phyloP scores from a whole-genome alignment of 2,113 vertebrate species.

The Sebastes fasciatus region DNA sequence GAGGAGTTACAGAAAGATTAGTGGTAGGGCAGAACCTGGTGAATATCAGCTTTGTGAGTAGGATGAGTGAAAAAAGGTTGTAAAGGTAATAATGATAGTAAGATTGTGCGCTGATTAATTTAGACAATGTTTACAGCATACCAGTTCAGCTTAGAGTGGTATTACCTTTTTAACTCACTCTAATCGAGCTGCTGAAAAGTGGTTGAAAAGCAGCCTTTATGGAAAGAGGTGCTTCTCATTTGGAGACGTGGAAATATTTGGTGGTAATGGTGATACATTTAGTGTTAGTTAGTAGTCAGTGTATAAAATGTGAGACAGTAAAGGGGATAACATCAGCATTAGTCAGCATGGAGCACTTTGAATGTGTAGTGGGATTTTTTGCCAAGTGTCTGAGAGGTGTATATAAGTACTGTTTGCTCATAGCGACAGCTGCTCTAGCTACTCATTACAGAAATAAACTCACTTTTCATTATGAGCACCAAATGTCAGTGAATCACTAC shows the following conservation, averaged over 20 bases:
- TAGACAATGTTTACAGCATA: not conserved
- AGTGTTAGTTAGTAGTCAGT: not conserved
- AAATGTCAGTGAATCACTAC: constrained; percentile 26
- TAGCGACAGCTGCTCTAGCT: constrained; percentile 8
- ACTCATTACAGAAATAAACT: constrained; percentile 16
- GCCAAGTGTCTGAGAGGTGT: not conserved
- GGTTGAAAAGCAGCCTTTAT: not conserved
- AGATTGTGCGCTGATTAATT: too few species aligned
- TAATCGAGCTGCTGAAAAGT: not conserved
- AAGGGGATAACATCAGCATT: not conserved
- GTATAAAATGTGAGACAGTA: not conserved
- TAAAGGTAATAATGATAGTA: too few species aligned
- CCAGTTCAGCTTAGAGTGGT: not conserved
- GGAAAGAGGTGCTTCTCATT: too few species aligned
- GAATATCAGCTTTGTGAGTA: too few species aligned
- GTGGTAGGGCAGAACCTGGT: too few species aligned
- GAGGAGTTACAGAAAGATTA: too few species aligned
- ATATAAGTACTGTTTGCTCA: constrained; percentile 13
- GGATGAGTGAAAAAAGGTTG: too few species aligned
- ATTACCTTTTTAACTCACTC: not conserved
- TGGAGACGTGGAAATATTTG: too few species aligned
- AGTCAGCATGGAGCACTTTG: constrained; percentile 5
- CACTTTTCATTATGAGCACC: constrained; percentile 17
- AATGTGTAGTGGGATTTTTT: not conserved
- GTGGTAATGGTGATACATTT: not conserved